phyloP scores from a whole-genome alignment of 2,888 invertebrate species.

The Thyatira batis region DNA sequence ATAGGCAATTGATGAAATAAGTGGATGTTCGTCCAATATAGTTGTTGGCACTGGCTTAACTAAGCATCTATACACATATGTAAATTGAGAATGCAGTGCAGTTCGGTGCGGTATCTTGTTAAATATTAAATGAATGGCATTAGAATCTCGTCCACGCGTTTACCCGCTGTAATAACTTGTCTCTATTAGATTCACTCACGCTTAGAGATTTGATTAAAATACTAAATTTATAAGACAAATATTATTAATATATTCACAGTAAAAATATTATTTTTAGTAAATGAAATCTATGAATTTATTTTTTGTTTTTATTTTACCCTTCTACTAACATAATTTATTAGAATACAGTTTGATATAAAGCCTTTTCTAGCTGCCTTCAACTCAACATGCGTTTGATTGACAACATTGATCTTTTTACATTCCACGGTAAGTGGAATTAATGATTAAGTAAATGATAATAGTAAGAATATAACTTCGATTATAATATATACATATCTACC shows the following conservation, averaged over 20 bases:
- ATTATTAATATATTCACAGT: not conserved
- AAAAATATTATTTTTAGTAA: not conserved
- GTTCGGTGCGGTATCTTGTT: constrained; percentile 52
- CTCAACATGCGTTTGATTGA: too few species aligned
- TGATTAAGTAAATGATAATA: not conserved
- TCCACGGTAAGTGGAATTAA: not conserved
- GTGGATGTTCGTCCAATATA: constrained; percentile 25
- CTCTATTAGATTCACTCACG: constrained; percentile 34
- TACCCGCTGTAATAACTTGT: constrained; percentile 52
- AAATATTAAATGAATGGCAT: constrained; percentile 66
- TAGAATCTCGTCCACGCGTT: constrained; percentile 34
- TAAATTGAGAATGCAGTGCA: constrained; percentile 32
- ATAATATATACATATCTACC: not conserved
- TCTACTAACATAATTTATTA: not conserved
- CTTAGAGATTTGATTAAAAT: not conserved
- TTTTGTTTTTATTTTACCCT: not conserved
- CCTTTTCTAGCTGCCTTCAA: not conserved
- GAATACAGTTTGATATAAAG: not conserved
- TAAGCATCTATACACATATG: constrained; percentile 1
- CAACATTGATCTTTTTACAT: too few species aligned
- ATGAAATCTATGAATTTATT: not conserved
- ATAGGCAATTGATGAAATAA: constrained; percentile 20
- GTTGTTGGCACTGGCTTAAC: constrained; percentile 33
- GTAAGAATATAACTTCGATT: not conserved
- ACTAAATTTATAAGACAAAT: not conserved